Conservation (phyloP, 2,888 invertebrate species). For the Spialia ferax region DNA sequence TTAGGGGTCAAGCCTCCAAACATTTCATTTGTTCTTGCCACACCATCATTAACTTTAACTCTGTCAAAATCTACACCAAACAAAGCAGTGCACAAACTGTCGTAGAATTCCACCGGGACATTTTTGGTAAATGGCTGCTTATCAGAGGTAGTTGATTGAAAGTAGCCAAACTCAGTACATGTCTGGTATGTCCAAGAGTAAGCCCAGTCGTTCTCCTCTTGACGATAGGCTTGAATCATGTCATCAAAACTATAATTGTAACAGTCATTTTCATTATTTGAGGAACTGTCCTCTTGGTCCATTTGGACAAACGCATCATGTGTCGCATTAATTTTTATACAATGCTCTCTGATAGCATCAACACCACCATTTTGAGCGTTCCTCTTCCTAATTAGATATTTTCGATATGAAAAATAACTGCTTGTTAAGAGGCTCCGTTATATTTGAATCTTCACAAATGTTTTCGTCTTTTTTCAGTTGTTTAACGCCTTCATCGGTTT, state of each 20-base stretch:
- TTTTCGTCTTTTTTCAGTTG: conserved; percentile 66
- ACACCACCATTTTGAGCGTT: conserved; percentile 68
- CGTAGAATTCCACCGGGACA: conserved; percentile 71
- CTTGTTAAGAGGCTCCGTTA: conserved; percentile 63
- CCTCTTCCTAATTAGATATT: conserved; percentile 58
- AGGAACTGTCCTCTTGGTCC: conserved; percentile 36
- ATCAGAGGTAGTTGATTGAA: conserved; percentile 87
- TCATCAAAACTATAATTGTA: conserved; percentile 64
- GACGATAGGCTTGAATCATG: conserved; percentile 55
- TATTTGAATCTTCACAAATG: conserved; percentile 66
- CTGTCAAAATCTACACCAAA: conserved; percentile 73
- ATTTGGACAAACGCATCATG: conserved; percentile 38
- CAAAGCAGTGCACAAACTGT: conserved; percentile 68
- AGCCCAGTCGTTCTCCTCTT: conserved; percentile 55
- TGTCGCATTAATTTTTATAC: conserved; percentile 52
- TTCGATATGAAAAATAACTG: conserved; percentile 71
- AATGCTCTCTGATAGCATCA: conserved; percentile 59
- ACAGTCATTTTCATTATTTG: conserved; percentile 57
- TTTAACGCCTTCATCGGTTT: conserved; percentile 60
- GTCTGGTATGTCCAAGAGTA: conserved; percentile 90
- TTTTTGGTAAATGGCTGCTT: conserved; percentile 86
- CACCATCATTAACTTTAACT: conserved; percentile 64
- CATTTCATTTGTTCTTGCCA: conserved; percentile 74
- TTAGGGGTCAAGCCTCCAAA: conserved; percentile 88
- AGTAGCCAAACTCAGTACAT: conserved; percentile 92